Evolutionary conservation across 2,797 vertebrate species (phyloP), one percentile per base, ranked within the genome.

Genomic region (Tragelaphus oryx): DNA sequence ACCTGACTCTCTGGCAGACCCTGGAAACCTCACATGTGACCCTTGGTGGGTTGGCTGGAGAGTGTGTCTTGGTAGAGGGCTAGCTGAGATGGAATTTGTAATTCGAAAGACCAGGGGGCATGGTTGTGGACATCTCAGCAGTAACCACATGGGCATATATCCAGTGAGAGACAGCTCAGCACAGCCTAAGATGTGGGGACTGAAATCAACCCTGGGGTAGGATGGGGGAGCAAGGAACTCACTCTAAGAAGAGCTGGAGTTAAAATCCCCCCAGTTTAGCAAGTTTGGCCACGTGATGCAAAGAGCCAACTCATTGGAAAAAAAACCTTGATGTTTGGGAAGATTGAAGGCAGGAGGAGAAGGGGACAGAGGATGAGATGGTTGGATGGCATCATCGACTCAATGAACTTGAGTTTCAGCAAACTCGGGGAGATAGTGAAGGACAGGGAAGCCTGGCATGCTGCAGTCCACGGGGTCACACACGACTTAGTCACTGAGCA

Each of bases 21-120:
- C 20, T 16, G 41, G 10, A 22, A 48, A 55, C 62, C 48, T 71
- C 74, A 44, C 0, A 24, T 7, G 8, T 1, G 24, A 88, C 18
- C 30, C 76, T 41, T 48, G 44, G 26, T 18, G 30, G 17, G 30
- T 55, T 17, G 18, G 37, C 41, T 48, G 84, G 10, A 81, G 48
- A 13, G 5, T 65, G 14, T 20, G 13, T 57, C 8, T 4, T 1
- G 54, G 4, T n/a, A 8, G 1, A 2, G 46, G 12, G 5, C 8
- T 59, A 6, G 14, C 12, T n/a, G 50, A 65, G 4, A 26, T 46
- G 54, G 52, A 48, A 80, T 57, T 46, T 41, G 12, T 52, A 20
- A 41, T 87, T 17, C 1, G 13, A 54, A 22, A 80, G 55, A 20
- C 50, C 52, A 30, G 8, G 54, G 48, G 37, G 1, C 76, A 11